A percentile compares a stretch with the other conserved stretches of the same genome.
Conservation (phyloP, 2,888 invertebrate genomes). For the Neocrepidodera transversa region DNA sequence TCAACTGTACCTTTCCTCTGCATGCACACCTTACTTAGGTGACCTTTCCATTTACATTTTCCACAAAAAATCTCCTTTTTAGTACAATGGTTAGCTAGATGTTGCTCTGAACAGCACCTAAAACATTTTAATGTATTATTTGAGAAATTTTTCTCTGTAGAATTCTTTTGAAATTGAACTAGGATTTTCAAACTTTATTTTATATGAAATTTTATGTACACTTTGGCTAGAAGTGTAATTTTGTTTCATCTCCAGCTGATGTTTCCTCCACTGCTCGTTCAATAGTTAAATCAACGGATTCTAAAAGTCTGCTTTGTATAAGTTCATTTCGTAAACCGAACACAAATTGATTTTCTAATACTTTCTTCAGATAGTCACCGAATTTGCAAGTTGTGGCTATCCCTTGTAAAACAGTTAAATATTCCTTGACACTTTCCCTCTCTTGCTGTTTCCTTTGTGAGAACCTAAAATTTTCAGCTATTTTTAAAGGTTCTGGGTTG, state of each 20-base stretch:
- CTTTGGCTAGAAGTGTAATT: background rate
- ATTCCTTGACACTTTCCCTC: no score
- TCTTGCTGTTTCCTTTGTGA: no score
- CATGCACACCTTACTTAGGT: constrained; percentile 3
- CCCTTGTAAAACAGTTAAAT: constrained; percentile 37
- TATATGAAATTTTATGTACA: background rate
- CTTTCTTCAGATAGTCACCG: no score
- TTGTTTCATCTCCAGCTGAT: background rate
- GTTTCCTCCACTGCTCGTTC: no score
- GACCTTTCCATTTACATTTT: constrained; percentile 1
- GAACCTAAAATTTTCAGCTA: no score
- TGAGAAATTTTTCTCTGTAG: background rate
- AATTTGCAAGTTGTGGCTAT: constrained; percentile 39
- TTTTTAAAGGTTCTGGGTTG: no score
- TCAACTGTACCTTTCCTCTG: no score
- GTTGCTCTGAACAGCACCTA: background rate
- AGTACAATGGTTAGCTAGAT: background rate
- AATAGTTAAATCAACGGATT: no score
- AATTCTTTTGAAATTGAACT: background rate
- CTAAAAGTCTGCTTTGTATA: no score
- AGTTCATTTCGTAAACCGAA: no score
- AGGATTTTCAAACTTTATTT: background rate
- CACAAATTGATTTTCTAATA: no score
- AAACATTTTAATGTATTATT: background rate
- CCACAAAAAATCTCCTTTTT: background rate